phyloP scores from a whole-genome alignment of 2,888 invertebrate species.

The Tillus elongatus region DNA sequence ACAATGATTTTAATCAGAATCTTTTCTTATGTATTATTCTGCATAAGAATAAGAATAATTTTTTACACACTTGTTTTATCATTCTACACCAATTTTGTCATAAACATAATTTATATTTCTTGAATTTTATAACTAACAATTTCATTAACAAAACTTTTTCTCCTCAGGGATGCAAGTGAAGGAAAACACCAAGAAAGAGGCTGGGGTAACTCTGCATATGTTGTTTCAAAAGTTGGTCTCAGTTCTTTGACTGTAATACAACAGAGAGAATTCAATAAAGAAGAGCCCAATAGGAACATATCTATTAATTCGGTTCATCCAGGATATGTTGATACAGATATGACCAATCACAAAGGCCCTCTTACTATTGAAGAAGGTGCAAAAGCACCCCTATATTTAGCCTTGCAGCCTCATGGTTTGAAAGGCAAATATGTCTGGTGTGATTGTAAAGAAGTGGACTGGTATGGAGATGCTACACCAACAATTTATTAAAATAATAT shows the following conservation, averaged over 20 bases:
- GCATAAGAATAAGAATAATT: too few species aligned
- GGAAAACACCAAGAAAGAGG: constrained; percentile 26
- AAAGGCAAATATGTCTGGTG: constrained; percentile 58
- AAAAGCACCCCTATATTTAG: constrained; percentile 53
- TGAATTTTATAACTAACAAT: too few species aligned
- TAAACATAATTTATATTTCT: background rate
- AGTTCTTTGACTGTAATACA: constrained; percentile 59
- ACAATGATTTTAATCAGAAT: too few species aligned
- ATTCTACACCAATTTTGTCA: too few species aligned
- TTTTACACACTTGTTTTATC: too few species aligned
- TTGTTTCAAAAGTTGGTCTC: constrained; percentile 65
- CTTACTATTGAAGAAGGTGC: constrained; percentile 50
- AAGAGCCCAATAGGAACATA: constrained; percentile 48
- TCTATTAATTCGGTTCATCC: constrained; percentile 65
- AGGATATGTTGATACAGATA: constrained; percentile 70
- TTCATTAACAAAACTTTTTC: too few species aligned
- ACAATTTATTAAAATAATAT: too few species aligned
- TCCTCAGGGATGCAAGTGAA: constrained; percentile 28
- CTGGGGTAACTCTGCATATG: constrained; percentile 50
- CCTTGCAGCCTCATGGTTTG: constrained; percentile 51
- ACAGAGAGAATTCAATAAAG: constrained; percentile 49
- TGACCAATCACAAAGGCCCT: constrained; percentile 59
- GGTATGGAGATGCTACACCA: constrained; percentile 39
- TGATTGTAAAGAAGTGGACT: constrained; percentile 48
- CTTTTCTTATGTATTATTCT: too few species aligned